Percentiles rank a stretch among this genome's conserved stretches.
phyloP scores from a whole-genome alignment of 2,113 vertebrate genomes.

The Heloderma charlesbogerti region DNA sequence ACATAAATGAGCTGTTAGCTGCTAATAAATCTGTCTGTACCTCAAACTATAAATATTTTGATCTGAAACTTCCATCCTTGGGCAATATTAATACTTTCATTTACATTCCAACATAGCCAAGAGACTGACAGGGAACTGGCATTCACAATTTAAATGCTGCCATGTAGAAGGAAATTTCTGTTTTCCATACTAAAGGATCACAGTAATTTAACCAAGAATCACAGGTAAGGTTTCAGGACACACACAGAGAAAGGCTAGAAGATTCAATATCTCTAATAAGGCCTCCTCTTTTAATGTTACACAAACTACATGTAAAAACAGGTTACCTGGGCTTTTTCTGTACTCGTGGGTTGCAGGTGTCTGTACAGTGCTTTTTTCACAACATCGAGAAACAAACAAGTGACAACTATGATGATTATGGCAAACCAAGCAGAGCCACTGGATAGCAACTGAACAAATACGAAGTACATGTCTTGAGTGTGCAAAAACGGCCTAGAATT shows the following conservation, averaged over 20 bases:
- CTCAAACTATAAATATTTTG: slow-evolving; percentile 21
- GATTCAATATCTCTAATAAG: slow-evolving; percentile 9
- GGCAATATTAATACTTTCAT: not conserved
- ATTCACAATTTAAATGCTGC: not conserved
- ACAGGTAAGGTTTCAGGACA: not conserved
- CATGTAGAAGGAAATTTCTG: not conserved
- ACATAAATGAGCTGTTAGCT: not conserved
- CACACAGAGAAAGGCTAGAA: not conserved
- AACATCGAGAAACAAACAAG: slow-evolving; percentile 92
- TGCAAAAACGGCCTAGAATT: slow-evolving; percentile 93
- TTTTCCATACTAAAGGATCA: not conserved
- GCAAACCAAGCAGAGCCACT: slow-evolving; percentile 98
- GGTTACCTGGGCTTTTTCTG: slow-evolving; percentile 95
- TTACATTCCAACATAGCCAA: not conserved
- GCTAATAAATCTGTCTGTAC: not conserved
- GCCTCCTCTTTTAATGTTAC: fast-evolving
- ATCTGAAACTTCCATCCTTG: not conserved
- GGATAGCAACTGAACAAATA: slow-evolving; percentile 95
- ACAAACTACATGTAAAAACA: slow-evolving; percentile 40
- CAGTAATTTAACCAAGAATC: not conserved
- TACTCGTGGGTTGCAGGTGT: slow-evolving; percentile 91
- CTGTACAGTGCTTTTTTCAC: slow-evolving; percentile 95
- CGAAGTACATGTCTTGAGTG: slow-evolving; percentile 98
- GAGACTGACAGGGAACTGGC: not conserved
- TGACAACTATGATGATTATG: slow-evolving; percentile 92